These are phyloP conservation scores for Macropus fuliginosus DNA, from an alignment of 2,797 vertebrate species.

Conservation along the genomic window DNA sequence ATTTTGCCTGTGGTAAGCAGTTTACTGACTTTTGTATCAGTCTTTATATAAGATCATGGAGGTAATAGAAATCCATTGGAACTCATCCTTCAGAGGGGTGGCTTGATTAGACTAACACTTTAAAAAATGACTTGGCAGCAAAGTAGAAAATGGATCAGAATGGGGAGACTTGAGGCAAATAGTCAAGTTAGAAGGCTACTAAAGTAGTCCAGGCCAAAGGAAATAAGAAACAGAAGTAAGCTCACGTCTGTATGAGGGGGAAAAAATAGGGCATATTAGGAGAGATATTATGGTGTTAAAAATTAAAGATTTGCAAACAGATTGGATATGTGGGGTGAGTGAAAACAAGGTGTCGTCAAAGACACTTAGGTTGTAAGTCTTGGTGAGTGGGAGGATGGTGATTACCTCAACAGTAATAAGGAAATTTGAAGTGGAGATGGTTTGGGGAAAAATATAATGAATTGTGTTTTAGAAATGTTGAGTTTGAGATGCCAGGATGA, in stretches of 20 bases:
- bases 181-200: too few species aligned
- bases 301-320: neutral
- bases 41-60: neutral
- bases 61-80: neutral
- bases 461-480: neutral
- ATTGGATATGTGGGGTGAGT: neutral
- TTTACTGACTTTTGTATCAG: too few species aligned
- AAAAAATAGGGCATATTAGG: neutral
- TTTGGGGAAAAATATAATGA: neutral
- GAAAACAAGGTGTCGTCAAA: neutral
- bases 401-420: neutral
- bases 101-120: neutral
- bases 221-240: neutral
- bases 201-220: neutral
- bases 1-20: neutral
- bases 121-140: neutral
- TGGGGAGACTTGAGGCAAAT: too few species aligned
- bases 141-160: too few species aligned
- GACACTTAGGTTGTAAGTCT: too few species aligned
- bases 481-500: neutral
- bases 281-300: neutral
- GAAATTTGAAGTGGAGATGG: neutral
- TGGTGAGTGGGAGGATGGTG: neutral
- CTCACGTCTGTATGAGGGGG: neutral
- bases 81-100: neutral